Base-by-base conservation (phyloP, 1,140 invertebrate species). In the Ganaspis sp. region DNA sequence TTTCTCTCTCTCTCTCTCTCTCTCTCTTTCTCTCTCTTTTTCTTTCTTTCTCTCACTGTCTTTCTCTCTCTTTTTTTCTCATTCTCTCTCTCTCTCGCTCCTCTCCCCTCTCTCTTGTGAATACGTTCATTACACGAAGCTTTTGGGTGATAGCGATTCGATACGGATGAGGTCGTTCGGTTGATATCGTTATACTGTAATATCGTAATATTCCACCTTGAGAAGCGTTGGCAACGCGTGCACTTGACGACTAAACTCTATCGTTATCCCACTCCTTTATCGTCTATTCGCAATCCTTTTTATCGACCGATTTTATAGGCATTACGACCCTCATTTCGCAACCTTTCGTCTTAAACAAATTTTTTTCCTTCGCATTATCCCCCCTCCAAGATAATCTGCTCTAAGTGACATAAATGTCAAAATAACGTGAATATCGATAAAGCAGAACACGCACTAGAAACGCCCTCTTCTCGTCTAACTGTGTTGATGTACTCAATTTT, bases 241-340 rank as follows among this genome's bases (percentile, higher is more conserved):
- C 58, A 64, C 9, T 64, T 64, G 58, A 64, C 58, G 58, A 64
- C 58, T 64, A 64, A 64, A 64, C 23, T 64, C 23, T 64, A 29
- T 29, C 23, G 58, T 29, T 64, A 64, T 64, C 21, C 26, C 9
- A 29, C 21, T 64, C 23, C 23, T 64, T 64, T 64, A 64, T 64
- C 58, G 23, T 64, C 26, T 8, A 64, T 64, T 64, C 29, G 1
- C 58, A 64, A 29, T 64, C 9, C 23, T 64, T 64, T 64, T 29
- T 29, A 64, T 29, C 26, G 58, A 29, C 23, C 58, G 23, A 29
- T 58, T 23, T 26, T 58, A 58, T 58, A 26, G 12, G 54, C 54
- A 26, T 58, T 29, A 64, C 58, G 23, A 29, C 26, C 23, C 8
- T 29, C 58, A n/a, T 64, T 64, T 26, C 11, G 9, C 6, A n/a